A percentile compares a stretch with the other conserved stretches of the same genome.
Evolutionary conservation across 2,888 invertebrate species (phyloP).

Genomic region (Drosophila kuntzei): DNA sequence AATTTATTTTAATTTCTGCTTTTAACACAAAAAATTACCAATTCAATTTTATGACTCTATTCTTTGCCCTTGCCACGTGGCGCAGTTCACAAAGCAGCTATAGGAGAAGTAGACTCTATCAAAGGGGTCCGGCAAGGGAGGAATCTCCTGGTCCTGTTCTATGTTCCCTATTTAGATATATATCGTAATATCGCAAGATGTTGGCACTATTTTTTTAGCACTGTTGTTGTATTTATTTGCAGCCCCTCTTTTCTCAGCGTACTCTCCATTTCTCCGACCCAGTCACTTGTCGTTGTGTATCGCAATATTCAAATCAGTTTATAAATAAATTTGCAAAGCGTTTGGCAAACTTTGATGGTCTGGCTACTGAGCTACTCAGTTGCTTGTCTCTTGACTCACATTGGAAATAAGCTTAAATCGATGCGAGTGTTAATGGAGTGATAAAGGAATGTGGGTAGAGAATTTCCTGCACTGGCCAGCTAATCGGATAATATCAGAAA

Average conservation of each 20-base stretch:
- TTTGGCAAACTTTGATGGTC: conserved; percentile 45
- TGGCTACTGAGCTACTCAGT: conserved; percentile 29
- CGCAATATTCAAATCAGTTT: conserved; percentile 76
- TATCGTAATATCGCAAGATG: conserved; percentile 8
- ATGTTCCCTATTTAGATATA: background rate
- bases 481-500: conserved; percentile 51
- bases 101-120: conserved; percentile 47
- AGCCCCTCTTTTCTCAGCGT: background rate
- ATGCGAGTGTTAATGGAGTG: conserved; percentile 63
- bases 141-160: background rate
- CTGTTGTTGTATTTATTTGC: background rate
- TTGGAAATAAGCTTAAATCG: conserved; percentile 61
- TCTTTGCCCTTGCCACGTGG: conserved; percentile 60
- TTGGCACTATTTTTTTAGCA: conserved; percentile 2
- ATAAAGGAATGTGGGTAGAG: background rate
- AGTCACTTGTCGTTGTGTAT: conserved; percentile 49
- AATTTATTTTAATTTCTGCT: conserved; percentile 82
- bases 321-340: conserved; percentile 73
- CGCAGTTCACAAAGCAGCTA: conserved; percentile 58
- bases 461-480: conserved; percentile 16
- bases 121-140: conserved; percentile 2
- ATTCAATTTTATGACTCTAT: conserved; percentile 83
- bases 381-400: conserved; percentile 32
- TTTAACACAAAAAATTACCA: conserved; percentile 83
- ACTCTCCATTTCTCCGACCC: conserved; percentile 1